Evolutionary conservation across 2,797 vertebrate species (phyloP).

Genomic region (Potorous gilbertii): DNA sequence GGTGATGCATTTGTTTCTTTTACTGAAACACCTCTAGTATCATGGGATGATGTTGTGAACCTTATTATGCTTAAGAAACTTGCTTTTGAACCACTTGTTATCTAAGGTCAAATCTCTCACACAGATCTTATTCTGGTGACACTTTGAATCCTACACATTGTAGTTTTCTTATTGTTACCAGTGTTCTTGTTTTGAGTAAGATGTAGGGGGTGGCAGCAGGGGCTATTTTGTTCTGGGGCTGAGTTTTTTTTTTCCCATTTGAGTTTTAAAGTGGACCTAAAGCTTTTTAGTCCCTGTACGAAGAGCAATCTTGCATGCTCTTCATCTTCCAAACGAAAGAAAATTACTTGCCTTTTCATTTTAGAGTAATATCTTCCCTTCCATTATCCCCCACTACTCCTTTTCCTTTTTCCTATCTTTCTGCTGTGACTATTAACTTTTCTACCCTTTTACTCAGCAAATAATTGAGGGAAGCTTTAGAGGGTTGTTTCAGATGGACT

Average conservation of each 20-base stretch:
- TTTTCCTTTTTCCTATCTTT: conserved; percentile 48
- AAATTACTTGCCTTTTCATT: conserved; percentile 46
- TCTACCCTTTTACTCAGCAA: conserved; percentile 52
- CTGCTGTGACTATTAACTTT: conserved; percentile 48
- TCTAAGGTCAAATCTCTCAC: conserved; percentile 46
- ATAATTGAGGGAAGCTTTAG: conserved; percentile 35
- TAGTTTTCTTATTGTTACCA: conserved; percentile 47
- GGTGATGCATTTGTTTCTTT: conserved; percentile 53
- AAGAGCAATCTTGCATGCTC: conserved; percentile 48
- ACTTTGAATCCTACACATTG: conserved; percentile 20
- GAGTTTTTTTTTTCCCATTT: conserved; percentile 38
- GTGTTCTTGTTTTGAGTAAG: conserved; percentile 56
- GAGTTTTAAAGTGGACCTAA: conserved; percentile 51
- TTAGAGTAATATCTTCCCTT: conserved; percentile 34
- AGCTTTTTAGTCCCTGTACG: conserved; percentile 50
- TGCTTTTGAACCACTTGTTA: conserved; percentile 40
- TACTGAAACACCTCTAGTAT: conserved; percentile 51
- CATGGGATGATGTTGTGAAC: conserved; percentile 35
- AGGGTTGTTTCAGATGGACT: conserved; percentile 55
- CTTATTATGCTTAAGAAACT: conserved; percentile 52
- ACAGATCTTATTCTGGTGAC: conserved; percentile 21
- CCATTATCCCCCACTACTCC: neutral
- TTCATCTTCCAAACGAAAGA: conserved; percentile 50
- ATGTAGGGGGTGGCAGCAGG: conserved; percentile 53
- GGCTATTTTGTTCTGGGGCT: conserved; percentile 42